These are phyloP conservation scores for Venusia cambrica DNA, from an alignment of 2,888 invertebrate genomes.

Conservation along the genomic window DNA sequence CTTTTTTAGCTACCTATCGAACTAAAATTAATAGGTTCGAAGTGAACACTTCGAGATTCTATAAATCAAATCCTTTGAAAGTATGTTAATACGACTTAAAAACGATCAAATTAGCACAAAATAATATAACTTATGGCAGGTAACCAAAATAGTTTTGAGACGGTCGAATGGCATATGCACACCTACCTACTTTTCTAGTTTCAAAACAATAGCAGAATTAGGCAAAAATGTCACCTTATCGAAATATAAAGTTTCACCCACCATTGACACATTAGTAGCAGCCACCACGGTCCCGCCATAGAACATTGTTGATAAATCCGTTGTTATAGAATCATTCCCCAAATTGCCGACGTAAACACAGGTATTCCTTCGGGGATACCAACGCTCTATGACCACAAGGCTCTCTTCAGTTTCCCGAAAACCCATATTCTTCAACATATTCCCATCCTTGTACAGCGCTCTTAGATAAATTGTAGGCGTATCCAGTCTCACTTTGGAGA, in stretches of 20 bases:
- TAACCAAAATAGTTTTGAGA: neutral
- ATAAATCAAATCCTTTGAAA: too few species aligned
- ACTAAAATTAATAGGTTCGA: too few species aligned
- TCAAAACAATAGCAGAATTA: conserved; percentile 66
- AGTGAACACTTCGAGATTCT: too few species aligned
- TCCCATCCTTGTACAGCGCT: conserved; percentile 84
- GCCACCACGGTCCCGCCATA: conserved; percentile 84
- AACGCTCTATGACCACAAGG: conserved; percentile 87
- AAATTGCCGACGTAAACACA: conserved; percentile 89
- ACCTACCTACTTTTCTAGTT: conserved; percentile 59
- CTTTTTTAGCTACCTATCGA: too few species aligned
- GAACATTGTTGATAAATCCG: conserved; percentile 87
- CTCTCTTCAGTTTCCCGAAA: conserved; percentile 84
- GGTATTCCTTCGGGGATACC: conserved; percentile 89
- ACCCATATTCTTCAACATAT: conserved; percentile 83
- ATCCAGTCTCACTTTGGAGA: conserved; percentile 81
- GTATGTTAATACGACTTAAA: too few species aligned
- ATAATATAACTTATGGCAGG: neutral
- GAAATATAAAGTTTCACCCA: conserved; percentile 66
- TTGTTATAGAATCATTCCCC: conserved; percentile 79
- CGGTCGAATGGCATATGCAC: conserved; percentile 4
- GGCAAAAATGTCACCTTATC: conserved; percentile 66
- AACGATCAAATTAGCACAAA: conserved; percentile 1
- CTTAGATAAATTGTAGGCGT: conserved; percentile 89
- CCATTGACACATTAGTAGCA: conserved; percentile 56